Evolutionary conservation across 2,797 vertebrate species (phyloP).

Genomic region (Holocentrus rufus): DNA sequence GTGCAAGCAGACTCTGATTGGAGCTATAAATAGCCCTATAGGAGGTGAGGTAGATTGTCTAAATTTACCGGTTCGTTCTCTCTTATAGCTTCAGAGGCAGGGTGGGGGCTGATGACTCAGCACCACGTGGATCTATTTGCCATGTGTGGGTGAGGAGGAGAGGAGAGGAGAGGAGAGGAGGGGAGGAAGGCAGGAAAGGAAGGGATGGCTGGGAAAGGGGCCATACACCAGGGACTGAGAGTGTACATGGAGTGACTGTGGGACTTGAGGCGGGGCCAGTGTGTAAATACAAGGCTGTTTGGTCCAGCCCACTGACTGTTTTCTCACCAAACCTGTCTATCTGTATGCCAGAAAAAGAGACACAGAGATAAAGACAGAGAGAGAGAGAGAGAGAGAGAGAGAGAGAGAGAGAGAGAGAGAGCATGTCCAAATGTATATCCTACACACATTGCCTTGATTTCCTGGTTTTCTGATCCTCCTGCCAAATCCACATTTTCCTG

Average conservation of each 20-base stretch:
- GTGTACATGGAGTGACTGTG: constrained; percentile 34
- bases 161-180: constrained; percentile 2
- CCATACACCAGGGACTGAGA: constrained; percentile 32
- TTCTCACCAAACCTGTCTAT: constrained; percentile 5
- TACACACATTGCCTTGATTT: constrained; percentile 20
- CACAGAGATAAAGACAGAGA: not conserved
- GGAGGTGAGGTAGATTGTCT: constrained; percentile 19
- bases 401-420: not conserved
- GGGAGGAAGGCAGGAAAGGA: too few relatives aligned
- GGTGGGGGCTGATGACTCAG: constrained; percentile 70
- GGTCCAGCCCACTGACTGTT: constrained; percentile 9
- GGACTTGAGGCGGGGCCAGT: constrained; percentile 23
- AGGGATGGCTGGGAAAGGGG: not conserved
- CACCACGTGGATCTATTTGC: constrained; percentile 51
- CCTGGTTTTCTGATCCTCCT: constrained; percentile 5
- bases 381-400: constrained; percentile 6
- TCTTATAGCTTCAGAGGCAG: constrained; percentile 49
- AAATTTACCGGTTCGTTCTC: constrained; percentile 41
- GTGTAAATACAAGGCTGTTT: constrained; percentile 27
- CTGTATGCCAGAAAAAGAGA: not conserved
- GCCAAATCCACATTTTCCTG: constrained; percentile 19
- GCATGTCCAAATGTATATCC: constrained; percentile 1
- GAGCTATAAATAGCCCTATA: constrained; percentile 59
- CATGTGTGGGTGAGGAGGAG: constrained; percentile 35
- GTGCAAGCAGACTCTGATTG: constrained; percentile 12